Base-by-base conservation (phyloP, 1,140 invertebrate species). In the Danaus plexippus region DNA sequence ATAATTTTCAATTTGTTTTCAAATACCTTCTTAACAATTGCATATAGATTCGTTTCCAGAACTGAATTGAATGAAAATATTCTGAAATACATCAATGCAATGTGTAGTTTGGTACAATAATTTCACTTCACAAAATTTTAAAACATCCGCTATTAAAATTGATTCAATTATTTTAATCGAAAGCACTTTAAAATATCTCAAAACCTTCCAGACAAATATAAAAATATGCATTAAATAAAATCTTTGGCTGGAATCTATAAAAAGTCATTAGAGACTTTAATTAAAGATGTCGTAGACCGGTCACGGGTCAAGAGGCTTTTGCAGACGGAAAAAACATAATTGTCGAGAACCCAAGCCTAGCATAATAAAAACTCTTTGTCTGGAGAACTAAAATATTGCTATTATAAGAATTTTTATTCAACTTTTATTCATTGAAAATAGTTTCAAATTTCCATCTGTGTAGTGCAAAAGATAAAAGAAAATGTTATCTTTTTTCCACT, bases 221-320 rank as follows among this genome's bases (percentile, higher is more conserved):
- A 73, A 67, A 67, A 64, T 70, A 71, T 66, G 73, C 73, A 56
- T 66, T 57, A 47, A 54, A 68, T 73, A 75, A 75, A 76, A 76
- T 63, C 63, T 68, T 65, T 67, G 49, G 57, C 50, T 32, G 22
- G 22, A 61, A 61, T 56, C 49, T 49, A 56, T 54, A 32, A 44
- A 58, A 78, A 76, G 70, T 76, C 67, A 75, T 84, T 80, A 76
- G 74, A 80, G 66, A 74, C 66, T 73, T 75, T 83, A 83, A 83
- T 80, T 83, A 80, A 77, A 71, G 70, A 67, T 63, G 66, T 66
- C 69, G 68, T 54, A 68, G 68, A 63, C 71, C 57, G 64, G 69
- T 69, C 69, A 72, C 63, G 67, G 69, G 55, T 64, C 67, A 66
- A 67, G 66, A 64, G 63, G 64, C 63, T 52, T 51, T 54, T 61